A percentile compares a stretch with the other conserved stretches of the same genome.
Conservation (phyloP, 2,113 vertebrate species). For the Notiomystis cincta region DNA sequence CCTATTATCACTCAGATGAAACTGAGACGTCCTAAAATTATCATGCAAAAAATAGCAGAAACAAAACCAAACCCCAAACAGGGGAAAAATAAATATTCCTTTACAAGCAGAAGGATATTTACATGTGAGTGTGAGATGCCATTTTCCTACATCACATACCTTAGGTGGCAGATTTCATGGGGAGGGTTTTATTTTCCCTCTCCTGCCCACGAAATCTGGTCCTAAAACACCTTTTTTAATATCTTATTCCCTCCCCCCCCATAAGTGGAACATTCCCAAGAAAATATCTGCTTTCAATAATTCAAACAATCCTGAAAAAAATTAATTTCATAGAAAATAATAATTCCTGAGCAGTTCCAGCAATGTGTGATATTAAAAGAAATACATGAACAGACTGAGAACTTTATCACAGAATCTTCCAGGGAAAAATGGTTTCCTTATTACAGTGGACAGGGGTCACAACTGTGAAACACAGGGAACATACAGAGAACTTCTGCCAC, state of each 20-base stretch:
- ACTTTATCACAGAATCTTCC: not conserved
- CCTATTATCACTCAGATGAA: not conserved
- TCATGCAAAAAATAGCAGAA: not conserved
- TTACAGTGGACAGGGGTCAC: not conserved
- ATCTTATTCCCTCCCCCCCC: fast-evolving
- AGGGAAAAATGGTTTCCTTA: not conserved
- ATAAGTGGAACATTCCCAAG: not conserved
- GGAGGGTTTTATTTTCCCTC: not conserved
- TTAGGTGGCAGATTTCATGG: not conserved
- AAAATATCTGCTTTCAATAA: not conserved
- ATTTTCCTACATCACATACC: not conserved
- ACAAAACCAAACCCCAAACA: not conserved
- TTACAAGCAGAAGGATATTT: not conserved
- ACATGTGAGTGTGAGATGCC: too few relatives aligned
- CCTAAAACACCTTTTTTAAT: not conserved
- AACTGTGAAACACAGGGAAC: not conserved
- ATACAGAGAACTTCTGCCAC: not conserved
- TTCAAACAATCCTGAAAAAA: not conserved
- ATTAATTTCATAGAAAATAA: not conserved
- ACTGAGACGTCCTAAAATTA: not conserved
- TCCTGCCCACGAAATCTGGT: not conserved
- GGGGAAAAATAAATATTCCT: not conserved
- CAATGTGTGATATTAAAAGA: not conserved
- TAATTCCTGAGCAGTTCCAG: not conserved
- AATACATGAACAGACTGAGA: not conserved